Conservation (phyloP, 2,888 invertebrate species). For the Nysson spinosus region DNA sequence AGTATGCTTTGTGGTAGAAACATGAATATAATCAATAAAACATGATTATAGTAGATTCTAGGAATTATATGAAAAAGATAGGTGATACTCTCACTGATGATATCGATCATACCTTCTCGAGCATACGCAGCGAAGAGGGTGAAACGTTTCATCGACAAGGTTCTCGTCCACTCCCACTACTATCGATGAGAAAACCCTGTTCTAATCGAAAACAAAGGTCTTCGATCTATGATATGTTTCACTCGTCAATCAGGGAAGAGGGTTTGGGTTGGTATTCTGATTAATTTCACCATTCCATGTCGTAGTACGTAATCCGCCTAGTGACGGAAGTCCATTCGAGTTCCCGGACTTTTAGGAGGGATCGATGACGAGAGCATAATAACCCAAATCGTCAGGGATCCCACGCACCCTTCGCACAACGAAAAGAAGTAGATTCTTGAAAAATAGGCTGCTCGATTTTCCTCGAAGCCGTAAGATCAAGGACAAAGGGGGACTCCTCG, state of each 20-base stretch:
- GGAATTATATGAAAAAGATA: slow-evolving; percentile 18
- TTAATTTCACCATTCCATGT: slow-evolving; percentile 58
- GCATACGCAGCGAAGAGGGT: slow-evolving; percentile 26
- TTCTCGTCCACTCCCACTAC: slow-evolving; percentile 5
- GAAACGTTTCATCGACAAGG: slow-evolving; percentile 22
- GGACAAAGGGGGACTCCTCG: slow-evolving; percentile 46
- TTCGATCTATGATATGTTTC: slow-evolving; percentile 33
- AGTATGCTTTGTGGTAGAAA: too few relatives aligned
- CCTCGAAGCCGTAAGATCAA: slow-evolving; percentile 27
- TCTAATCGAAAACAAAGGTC: slow-evolving; percentile 46
- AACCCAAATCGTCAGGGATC: slow-evolving; percentile 50
- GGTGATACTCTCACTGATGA: slow-evolving; percentile 15
- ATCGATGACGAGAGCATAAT: slow-evolving; percentile 60
- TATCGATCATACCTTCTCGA: slow-evolving; percentile 13
- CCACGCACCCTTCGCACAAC: slow-evolving; percentile 18
- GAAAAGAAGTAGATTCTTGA: slow-evolving; percentile 35
- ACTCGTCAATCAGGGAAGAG: slow-evolving; percentile 17
- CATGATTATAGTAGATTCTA: too few relatives aligned
- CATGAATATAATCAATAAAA: too few relatives aligned
- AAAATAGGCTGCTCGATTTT: slow-evolving; percentile 50
- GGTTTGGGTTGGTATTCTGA: slow-evolving; percentile 38
- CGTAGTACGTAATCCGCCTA: slow-evolving; percentile 59
- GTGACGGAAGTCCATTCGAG: slow-evolving; percentile 57
- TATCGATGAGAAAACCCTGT: slow-evolving; percentile 25
- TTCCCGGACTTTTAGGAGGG: slow-evolving; percentile 44